phyloP scores from a whole-genome alignment of 2,888 invertebrate genomes.

The Rhogogaster chlorosoma region DNA sequence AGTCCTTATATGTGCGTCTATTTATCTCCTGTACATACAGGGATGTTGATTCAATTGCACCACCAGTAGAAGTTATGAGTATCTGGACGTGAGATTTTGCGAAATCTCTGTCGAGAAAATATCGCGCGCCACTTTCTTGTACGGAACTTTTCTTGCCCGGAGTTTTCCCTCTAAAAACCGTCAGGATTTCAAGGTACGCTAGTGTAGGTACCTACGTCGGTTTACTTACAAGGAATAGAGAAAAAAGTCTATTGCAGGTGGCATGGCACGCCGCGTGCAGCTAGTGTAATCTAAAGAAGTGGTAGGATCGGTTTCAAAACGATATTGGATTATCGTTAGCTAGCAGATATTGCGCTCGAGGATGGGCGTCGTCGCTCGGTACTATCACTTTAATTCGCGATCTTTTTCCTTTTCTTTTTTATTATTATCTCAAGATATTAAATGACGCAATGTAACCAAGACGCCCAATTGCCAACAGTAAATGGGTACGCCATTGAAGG shows the following conservation, averaged over 20 bases:
- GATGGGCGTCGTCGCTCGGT: neutral
- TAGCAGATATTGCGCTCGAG: constrained; percentile 25
- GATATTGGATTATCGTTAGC: constrained; percentile 46
- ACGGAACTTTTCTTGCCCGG: neutral
- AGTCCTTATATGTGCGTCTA: neutral
- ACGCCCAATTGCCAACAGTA: constrained; percentile 7
- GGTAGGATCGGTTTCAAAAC: constrained; percentile 42
- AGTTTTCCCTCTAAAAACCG: constrained; percentile 2
- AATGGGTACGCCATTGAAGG: constrained; percentile 31
- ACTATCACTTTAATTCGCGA: constrained; percentile 29
- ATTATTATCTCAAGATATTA: constrained; percentile 18
- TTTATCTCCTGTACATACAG: neutral
- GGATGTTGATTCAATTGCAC: neutral
- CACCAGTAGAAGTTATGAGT: neutral
- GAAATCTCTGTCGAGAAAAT: neutral
- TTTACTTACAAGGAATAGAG: constrained; percentile 5
- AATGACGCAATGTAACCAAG: constrained; percentile 22
- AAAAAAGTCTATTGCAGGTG: constrained; percentile 39
- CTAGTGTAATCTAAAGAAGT: constrained; percentile 45
- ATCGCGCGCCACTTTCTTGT: constrained; percentile 13
- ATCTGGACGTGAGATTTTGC: neutral
- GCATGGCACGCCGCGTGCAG: constrained; percentile 13
- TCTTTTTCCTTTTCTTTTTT: neutral
- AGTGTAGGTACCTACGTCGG: neutral
- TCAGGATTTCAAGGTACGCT: constrained; percentile 15